Evolutionary conservation across 2,113 vertebrate genomes (phyloP).

Genomic region (Rattus norvegicus): GRCr8 NC_086025.1:53601501-53602000

Average conservation of each 20-base stretch:
- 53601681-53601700: not conserved
- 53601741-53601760: not conserved
- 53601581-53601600: not conserved
- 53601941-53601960: not conserved
- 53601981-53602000: not conserved
- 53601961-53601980: not conserved
- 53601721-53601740: not conserved
- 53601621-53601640: no score
- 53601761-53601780: not conserved
- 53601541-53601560: not conserved
- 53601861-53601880: not conserved
- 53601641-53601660: not conserved
- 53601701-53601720: not conserved
- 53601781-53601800: not conserved
- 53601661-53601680: not conserved
- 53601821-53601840: not conserved
- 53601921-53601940: not conserved
- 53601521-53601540: not conserved
- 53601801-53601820: not conserved
- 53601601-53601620: not conserved
- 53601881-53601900: not conserved
- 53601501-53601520: not conserved
- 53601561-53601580: no score
- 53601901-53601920: not conserved
- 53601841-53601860: not conserved